A percentile compares a stretch with the other conserved stretches of the same genome.
phyloP scores from a whole-genome alignment of 2,888 invertebrate genomes.

The Timandra comae region DNA sequence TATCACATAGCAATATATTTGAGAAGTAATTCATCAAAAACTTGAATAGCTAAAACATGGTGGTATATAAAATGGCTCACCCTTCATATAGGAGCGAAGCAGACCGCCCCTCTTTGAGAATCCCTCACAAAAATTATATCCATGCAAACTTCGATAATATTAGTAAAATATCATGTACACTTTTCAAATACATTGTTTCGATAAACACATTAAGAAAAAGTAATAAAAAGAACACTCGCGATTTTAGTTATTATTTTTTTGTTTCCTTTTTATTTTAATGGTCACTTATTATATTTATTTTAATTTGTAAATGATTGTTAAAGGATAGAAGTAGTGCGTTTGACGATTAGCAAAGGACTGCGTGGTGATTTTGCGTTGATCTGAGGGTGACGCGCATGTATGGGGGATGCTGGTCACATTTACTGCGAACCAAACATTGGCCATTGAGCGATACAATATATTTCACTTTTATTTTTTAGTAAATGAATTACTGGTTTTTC shows the following conservation, averaged over 20 bases:
- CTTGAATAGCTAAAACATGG: too few relatives aligned
- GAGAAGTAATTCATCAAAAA: too few relatives aligned
- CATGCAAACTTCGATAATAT: constrained; percentile 36
- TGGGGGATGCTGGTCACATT: constrained; percentile 46
- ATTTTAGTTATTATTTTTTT: too few relatives aligned
- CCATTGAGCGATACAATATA: constrained; percentile 4
- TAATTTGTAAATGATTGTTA: too few relatives aligned
- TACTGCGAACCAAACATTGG: too few relatives aligned
- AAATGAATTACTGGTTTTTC: constrained; percentile 10
- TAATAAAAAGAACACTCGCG: too few relatives aligned
- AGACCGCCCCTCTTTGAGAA: constrained; percentile 38
- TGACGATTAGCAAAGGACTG: constrained; percentile 64
- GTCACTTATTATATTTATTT: too few relatives aligned
- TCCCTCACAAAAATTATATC: constrained; percentile 13
- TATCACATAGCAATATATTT: too few relatives aligned
- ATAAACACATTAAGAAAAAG: too few relatives aligned
- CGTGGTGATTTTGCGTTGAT: constrained; percentile 51
- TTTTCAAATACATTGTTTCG: background rate
- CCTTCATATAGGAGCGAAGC: constrained; percentile 55
- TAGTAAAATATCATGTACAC: constrained; percentile 19
- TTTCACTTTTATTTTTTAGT: constrained; percentile 4
- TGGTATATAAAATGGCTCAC: constrained; percentile 41
- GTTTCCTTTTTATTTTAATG: too few relatives aligned
- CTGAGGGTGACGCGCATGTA: constrained; percentile 58
- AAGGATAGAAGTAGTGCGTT: constrained; percentile 47